phyloP scores from a whole-genome alignment of 92 coral and sea anemone species.

The Ricordea florida region DNA sequence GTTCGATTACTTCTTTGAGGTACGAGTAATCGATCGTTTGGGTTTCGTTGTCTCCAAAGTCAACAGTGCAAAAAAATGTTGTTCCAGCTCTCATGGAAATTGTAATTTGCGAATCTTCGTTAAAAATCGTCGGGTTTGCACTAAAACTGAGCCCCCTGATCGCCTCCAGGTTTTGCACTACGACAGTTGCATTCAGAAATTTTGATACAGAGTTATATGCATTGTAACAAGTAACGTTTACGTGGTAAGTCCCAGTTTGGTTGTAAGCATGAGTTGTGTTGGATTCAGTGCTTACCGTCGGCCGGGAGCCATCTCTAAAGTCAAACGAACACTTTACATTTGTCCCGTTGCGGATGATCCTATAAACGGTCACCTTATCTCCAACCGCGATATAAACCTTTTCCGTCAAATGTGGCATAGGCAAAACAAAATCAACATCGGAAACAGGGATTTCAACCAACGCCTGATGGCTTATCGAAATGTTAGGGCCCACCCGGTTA shows the following conservation, averaged over 20 bases:
- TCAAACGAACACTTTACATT: slow-evolving; percentile 76
- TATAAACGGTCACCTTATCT: slow-evolving; percentile 54
- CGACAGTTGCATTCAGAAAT: slow-evolving; percentile 70
- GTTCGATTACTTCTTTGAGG: slow-evolving; percentile 35
- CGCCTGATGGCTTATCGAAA: slow-evolving; percentile 63
- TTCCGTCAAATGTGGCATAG: slow-evolving; percentile 54
- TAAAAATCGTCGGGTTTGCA: slow-evolving; percentile 56
- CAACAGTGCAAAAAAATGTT: slow-evolving; percentile 64
- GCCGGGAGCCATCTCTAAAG: slow-evolving; percentile 71
- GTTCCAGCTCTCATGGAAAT: slow-evolving; percentile 73
- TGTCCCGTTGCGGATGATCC: slow-evolving; percentile 61
- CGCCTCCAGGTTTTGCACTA: slow-evolving; percentile 62
- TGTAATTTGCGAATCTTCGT: slow-evolving; percentile 51
- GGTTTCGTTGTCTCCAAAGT: slow-evolving; percentile 77
- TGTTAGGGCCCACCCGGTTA: slow-evolving; percentile 81
- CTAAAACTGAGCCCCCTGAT: slow-evolving; percentile 61
- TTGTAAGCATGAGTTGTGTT: slow-evolving; percentile 62
- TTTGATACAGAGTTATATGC: slow-evolving; percentile 77
- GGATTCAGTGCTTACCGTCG: slow-evolving; percentile 22
- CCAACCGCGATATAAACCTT: slow-evolving; percentile 73
- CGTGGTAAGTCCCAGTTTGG: slow-evolving; percentile 68
- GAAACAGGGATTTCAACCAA: slow-evolving; percentile 80
- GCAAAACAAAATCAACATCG: slow-evolving; percentile 66
- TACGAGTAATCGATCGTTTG: slow-evolving; percentile 65
- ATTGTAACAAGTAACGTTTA: slow-evolving; percentile 77